A percentile compares a stretch with the other conserved stretches of the same genome.
These are phyloP conservation scores for Vanessa atalanta DNA, from an alignment of 1,140 invertebrate genomes.

Conservation along the genomic window DNA sequence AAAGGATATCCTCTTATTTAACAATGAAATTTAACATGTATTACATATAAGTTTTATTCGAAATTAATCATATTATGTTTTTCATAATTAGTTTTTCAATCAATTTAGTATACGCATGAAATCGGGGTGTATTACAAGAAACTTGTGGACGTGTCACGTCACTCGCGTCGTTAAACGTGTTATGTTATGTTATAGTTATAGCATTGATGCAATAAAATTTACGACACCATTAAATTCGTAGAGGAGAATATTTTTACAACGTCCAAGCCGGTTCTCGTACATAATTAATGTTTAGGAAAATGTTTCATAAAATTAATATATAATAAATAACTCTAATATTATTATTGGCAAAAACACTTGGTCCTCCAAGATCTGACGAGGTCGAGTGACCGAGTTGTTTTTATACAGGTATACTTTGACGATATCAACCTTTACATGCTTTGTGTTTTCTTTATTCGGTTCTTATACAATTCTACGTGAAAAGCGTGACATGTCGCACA, in stretches of 20 bases:
- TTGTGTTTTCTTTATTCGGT: too few relatives aligned
- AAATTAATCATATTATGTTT: too few relatives aligned
- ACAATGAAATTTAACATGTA: too few relatives aligned
- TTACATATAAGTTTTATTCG: too few relatives aligned
- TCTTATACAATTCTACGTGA: too few relatives aligned
- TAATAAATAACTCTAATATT: background rate
- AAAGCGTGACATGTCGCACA: too few relatives aligned
- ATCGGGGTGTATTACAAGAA: background rate
- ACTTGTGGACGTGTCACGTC: background rate
- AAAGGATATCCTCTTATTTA: too few relatives aligned
- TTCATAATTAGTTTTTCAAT: background rate
- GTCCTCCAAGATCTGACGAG: too few relatives aligned
- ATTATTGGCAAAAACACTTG: constrained; percentile 3
- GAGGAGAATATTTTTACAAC: constrained; percentile 2
- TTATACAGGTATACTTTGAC: too few relatives aligned
- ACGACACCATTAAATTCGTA: constrained; percentile 3
- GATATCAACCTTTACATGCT: too few relatives aligned
- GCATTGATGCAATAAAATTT: constrained; percentile 8
- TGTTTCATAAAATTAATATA: background rate
- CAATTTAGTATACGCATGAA: background rate
- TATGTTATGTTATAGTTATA: background rate
- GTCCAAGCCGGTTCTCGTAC: background rate
- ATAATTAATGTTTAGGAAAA: constrained; percentile 8
- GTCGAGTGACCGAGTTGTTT: too few relatives aligned
- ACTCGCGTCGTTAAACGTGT: background rate